Percentiles rank a stretch among this genome's conserved stretches.
Evolutionary conservation across 1,140 invertebrate species (phyloP).

Genomic region (Laupala kohalensis): DNA sequence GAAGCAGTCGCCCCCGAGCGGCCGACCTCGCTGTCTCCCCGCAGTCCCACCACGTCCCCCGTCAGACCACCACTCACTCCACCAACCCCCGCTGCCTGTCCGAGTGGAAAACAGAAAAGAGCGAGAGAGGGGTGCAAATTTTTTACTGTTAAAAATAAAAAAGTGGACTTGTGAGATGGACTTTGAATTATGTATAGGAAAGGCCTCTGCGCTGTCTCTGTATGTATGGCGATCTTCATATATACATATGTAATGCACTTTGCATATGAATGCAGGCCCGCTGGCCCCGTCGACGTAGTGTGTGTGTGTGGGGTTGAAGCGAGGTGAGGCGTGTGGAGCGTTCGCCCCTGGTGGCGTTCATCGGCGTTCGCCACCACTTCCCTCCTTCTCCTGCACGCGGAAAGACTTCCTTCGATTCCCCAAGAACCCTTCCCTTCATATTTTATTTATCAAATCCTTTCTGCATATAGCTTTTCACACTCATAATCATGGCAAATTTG

Average conservation of each 20-base stretch:
- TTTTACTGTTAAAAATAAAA: slow-evolving; percentile 1
- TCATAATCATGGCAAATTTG: too few relatives aligned
- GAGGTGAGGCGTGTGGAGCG: too few relatives aligned
- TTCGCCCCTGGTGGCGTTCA: not conserved
- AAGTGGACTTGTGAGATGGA: slow-evolving; percentile 4
- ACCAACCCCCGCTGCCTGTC: not conserved
- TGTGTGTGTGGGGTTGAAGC: too few relatives aligned
- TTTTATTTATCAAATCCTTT: too few relatives aligned
- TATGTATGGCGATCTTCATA: slow-evolving; percentile 5
- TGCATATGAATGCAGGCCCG: not conserved
- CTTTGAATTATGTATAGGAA: slow-evolving; percentile 8
- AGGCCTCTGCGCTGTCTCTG: not conserved
- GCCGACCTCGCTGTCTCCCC: too few relatives aligned
- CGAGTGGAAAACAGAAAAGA: slow-evolving; percentile 7
- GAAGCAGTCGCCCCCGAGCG: slow-evolving; percentile 18
- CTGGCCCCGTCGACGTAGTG: too few relatives aligned
- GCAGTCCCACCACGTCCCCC: too few relatives aligned
- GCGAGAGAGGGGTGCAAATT: slow-evolving; percentile 9
- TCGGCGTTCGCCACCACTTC: not conserved
- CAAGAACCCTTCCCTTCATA: too few relatives aligned
- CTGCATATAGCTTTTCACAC: too few relatives aligned
- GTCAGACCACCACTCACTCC: too few relatives aligned
- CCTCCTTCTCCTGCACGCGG: too few relatives aligned
- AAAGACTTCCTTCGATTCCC: too few relatives aligned
- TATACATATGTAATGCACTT: slow-evolving; percentile 5